phyloP scores from a whole-genome alignment of 2,888 invertebrate species.

The Epirrhoe alternata region DNA sequence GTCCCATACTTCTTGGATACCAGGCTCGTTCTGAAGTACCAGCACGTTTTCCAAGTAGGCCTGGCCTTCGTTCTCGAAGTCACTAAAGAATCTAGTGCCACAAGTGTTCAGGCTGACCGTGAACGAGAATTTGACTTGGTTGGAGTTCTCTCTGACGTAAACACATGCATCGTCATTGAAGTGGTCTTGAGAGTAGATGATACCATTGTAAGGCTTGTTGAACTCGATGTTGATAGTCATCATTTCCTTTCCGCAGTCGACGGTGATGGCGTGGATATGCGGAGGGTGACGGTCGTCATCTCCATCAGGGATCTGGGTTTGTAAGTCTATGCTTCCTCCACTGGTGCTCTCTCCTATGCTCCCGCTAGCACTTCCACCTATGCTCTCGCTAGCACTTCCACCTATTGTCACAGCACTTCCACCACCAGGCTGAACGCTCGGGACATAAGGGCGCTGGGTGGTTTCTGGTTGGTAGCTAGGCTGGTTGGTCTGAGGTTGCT shows the following conservation, averaged over 20 bases:
- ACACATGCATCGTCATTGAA: conserved; percentile 88
- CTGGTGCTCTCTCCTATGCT: conserved; percentile 28
- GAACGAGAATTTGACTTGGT: conserved; percentile 88
- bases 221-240: conserved; percentile 93
- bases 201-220: conserved; percentile 90
- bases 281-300: conserved; percentile 89
- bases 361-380: conserved; percentile 28
- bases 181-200: conserved; percentile 92
- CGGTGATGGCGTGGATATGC: conserved; percentile 90
- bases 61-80: conserved; percentile 90
- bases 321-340: conserved; percentile 40
- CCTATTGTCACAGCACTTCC: conserved; percentile 6
- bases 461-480: conserved; percentile 40
- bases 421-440: conserved; percentile 24
- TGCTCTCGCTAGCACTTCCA: conserved; percentile 9
- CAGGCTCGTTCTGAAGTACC: conserved; percentile 91
- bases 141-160: conserved; percentile 90
- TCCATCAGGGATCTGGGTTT: conserved; percentile 65
- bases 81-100: conserved; percentile 92
- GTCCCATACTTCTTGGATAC: conserved; percentile 92
- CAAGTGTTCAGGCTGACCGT: conserved; percentile 90
- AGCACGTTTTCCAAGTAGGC: conserved; percentile 92
- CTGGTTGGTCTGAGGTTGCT: conserved; percentile 48
- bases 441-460: conserved; percentile 44
- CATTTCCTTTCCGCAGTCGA: conserved; percentile 92